These are phyloP conservation scores for Tachysurus fulvidraco DNA, from an alignment of 2,113 vertebrate genomes.

Conservation along the genomic window DNA sequence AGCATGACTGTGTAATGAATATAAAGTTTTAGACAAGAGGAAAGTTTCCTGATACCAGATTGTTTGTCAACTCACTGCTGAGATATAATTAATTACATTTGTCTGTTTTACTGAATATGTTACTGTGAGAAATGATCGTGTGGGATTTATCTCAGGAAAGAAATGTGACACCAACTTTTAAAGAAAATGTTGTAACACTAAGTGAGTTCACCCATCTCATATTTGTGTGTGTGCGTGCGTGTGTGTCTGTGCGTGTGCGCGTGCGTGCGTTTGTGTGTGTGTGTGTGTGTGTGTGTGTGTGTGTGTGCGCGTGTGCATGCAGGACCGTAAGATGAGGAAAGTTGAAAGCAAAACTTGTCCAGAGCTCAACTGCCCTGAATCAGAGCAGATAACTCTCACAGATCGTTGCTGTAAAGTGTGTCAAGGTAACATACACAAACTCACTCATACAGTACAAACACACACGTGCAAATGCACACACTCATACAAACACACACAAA, in stretches of 20 bases:
- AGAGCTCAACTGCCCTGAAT: slow-evolving; percentile 77
- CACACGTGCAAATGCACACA: background rate
- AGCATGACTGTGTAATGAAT: background rate
- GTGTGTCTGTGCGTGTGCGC: background rate
- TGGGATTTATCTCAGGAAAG: background rate
- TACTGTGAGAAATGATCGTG: background rate
- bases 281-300: slow-evolving; percentile 24
- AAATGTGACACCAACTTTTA: background rate
- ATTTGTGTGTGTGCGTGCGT: too few relatives aligned
- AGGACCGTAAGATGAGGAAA: slow-evolving; percentile 83
- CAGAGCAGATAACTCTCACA: slow-evolving; percentile 82
- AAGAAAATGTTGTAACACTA: background rate
- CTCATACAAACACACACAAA: background rate
- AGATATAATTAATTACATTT: background rate
- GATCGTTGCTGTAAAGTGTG: slow-evolving; percentile 88
- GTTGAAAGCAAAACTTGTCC: slow-evolving; percentile 70
- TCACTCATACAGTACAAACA: slow-evolving; percentile 2
- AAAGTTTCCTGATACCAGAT: background rate
- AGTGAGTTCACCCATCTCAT: background rate
- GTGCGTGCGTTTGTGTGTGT: background rate
- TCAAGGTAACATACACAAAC: slow-evolving; percentile 74
- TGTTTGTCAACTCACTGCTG: background rate
- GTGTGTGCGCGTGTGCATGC: slow-evolving; percentile 10
- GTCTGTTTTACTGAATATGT: background rate
- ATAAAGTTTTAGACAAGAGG: background rate